These are phyloP conservation scores for Hipposideros armiger DNA, from an alignment of 2,113 vertebrate species.

Conservation along the genomic window DNA sequence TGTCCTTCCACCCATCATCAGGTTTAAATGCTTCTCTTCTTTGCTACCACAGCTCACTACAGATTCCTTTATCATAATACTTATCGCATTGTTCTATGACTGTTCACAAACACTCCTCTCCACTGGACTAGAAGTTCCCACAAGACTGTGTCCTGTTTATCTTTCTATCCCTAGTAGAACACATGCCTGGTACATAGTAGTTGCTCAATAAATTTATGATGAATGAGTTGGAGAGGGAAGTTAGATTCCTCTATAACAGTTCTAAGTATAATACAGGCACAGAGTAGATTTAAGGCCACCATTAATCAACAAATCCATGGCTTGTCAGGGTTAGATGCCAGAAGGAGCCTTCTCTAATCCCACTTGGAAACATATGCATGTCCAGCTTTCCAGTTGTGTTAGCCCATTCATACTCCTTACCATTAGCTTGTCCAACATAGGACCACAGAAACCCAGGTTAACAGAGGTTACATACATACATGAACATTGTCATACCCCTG, in stretches of 20 bases:
- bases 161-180: not conserved
- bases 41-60: not conserved
- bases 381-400: constrained; percentile 19
- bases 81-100: not conserved
- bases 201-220: not conserved
- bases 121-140: not conserved
- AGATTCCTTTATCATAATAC: not conserved
- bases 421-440: not conserved
- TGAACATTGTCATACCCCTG: not conserved
- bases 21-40: constrained; percentile 11
- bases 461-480: not conserved
- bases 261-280: not conserved
- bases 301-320: not conserved
- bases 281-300: not conserved
- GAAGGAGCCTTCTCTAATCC: not conserved
- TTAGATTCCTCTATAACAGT: not conserved
- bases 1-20: not conserved
- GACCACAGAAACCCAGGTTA: not conserved
- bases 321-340: not conserved
- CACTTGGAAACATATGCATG: not conserved
- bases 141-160: not conserved
- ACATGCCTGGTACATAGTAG: not conserved
- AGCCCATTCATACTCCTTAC: not conserved
- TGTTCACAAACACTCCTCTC: not conserved
- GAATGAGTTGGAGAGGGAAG: not conserved